Base-by-base conservation (phyloP, 2,888 invertebrate species). In the Folsomia manolachei region DNA sequence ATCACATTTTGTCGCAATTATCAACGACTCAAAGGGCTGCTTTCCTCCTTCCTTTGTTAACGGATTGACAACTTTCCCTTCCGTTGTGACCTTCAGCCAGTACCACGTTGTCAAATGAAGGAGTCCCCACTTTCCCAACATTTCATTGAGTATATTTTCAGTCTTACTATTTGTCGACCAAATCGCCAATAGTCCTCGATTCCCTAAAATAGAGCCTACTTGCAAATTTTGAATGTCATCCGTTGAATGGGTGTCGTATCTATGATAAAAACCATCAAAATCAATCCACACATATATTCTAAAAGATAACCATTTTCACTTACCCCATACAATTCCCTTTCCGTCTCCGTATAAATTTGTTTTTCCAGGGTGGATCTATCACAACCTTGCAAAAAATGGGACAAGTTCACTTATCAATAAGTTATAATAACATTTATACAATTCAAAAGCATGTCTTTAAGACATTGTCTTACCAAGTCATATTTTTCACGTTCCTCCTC, bases 291-390 rank as follows among this genome's bases (percentile, higher is more conserved):
- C n/a, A n/a, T n/a, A n/a, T n/a, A n/a, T n/a, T n/a, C n/a, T n/a
- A n/a, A 56, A 56, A 56, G 4, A 56, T 19, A 14, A 19, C 18
- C 7, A 56, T 56, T n/a, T 56, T 56, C 56, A 14, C 39, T 39
- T 39, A 56, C 56, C 56, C 56, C 19, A 18, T 56, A 19, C 19
- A 56, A 56, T 56, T 87, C 79, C 85, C 86, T 82, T 90, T 91
- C 82, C 91, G 86, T 75, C 97, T 88, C 81, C 94, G 88, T 63
- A 97, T 94, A 76, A 93, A 96, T 84, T 95, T 95, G 83, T 97
- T 97, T 87, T 91, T 90, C 97, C 97, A 98, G 0, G 97, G 97
- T 39, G 97, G 97, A 86, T 98, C 98, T 79, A 96, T 86, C 21
- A 97, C 84, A 67, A 98, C 87, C n/a, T n/a, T n/a, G n/a, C n/a